Percentiles rank a stretch among this genome's conserved stretches.
Conservation (phyloP, 2,113 vertebrate genomes). For the Pedetes capensis region DNA sequence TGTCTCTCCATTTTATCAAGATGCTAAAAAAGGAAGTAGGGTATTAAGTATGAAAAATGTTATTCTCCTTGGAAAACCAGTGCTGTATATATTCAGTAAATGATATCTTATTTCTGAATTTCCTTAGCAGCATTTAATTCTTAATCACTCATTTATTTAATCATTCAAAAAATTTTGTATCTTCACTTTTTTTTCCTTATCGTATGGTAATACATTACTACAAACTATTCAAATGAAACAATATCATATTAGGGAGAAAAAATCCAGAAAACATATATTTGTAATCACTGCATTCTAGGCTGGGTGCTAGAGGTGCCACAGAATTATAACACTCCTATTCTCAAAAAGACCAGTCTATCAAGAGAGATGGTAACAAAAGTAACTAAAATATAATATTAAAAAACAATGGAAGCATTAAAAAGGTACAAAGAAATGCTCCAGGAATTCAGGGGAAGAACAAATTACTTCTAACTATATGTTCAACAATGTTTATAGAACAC, state of each 20-base stretch:
- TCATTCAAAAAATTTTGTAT: constrained; percentile 50
- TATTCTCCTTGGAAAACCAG: constrained; percentile 62
- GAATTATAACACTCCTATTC: background rate
- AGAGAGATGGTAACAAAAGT: background rate
- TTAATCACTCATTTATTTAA: constrained; percentile 70
- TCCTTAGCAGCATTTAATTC: constrained; percentile 52
- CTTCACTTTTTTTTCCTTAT: constrained; percentile 26
- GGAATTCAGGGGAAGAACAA: constrained; percentile 18
- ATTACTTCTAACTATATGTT: too few species aligned
- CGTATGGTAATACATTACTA: constrained; percentile 43
- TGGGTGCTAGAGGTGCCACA: background rate
- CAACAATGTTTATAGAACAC: too few species aligned
- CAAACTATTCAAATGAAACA: constrained; percentile 62
- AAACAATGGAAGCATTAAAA: background rate
- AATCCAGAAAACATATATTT: constrained; percentile 12
- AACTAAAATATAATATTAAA: background rate
- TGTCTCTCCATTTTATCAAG: constrained; percentile 36
- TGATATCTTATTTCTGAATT: constrained; percentile 52
- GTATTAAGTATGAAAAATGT: constrained; percentile 56
- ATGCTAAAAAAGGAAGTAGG: constrained; percentile 35
- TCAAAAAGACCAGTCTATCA: background rate
- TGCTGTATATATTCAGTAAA: constrained; percentile 61
- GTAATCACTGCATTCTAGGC: background rate
- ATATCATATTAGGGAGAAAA: background rate
- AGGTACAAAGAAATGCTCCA: background rate